Evolutionary conservation across 30 jellyfish, hydroid and myxozoan species (phyloP), one percentile per base, ranked within the genome.

Genomic region (Cassiopea andromeda): DNA sequence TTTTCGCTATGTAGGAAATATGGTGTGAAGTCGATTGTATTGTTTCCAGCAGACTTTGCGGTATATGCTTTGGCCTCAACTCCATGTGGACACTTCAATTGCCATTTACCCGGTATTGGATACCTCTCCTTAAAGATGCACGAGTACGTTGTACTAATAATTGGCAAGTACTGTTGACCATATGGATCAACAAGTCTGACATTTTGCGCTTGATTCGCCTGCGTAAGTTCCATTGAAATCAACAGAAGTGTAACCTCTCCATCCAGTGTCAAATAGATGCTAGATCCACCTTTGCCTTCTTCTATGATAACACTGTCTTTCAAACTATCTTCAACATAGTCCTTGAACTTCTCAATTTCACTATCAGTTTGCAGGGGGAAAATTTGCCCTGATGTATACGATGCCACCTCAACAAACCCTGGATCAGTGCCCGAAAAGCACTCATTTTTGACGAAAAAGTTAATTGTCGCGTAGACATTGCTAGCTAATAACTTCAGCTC

Each of bases 371-470:
- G 46, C 12, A 83, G 59, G 2, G 94, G 90, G 64, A 87, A 84
- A 1, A 89, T 85, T 48, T 93, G 94, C 8, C 98, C 98, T 1
- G 98, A 93, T 45, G 98, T 93, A 81, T 85, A 61, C 46, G 89
- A 19, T 44, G 98, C 98, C 5, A 93, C 80, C 54, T 93, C 98
- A 13, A 44, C 73, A 77, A 71, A 92, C 17, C 95, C 75, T 12
- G 60, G 54, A 5, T 80, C 49, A 7, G 44, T 59, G 18, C 75
- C 67, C 27, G 44, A 7, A 6, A 76, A 44, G 12, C 83, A 48
- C 6, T 46, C 69, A 73, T 54, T 7, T 7, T 70, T 72, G 68
- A 59, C 19, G 85, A 83, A 83, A 45, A 83, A 83, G 79, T 83
- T 83, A 2, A 83, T 83, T 1, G 91, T 83, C n/a, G 83, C 60